Evolutionary conservation across 2,797 vertebrate species (phyloP), one percentile per base, ranked within the genome.

Genomic region (Sitta carolinensis): DNA sequence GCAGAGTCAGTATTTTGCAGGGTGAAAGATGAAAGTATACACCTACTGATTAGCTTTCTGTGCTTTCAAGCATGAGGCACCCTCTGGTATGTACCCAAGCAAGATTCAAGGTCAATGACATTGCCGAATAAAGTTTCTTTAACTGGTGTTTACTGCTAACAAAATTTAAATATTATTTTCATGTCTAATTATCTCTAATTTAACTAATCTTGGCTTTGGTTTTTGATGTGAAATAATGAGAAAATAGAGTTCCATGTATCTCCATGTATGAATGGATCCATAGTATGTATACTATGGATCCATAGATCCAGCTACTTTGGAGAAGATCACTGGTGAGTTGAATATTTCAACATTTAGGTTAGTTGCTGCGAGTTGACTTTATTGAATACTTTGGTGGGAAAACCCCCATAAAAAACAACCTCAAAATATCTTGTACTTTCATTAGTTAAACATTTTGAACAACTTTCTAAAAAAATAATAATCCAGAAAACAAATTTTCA

Each of bases 151-250:
- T 90, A 78, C 25, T 23, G 93, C 45, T 67, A 92, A 90, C 55
- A 87, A 79, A 95, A 88, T 1, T 21, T 13, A 96, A 96, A 87
- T 67, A 88, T 11, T 72, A 48, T 74, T 84, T 89, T 95, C 63
- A 54, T 70, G 34, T 62, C 19, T 93, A 72, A 96, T 86, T 70
- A 73, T 27, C 47, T 88, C 52, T 93, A 93, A 96, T 27, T 63
- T 79, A 93, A 80, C 42, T 96, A 94, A 95, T 48, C 25, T 16
- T 50, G 17, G 30, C 29, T 89, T 81, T 87, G 20, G 6, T 20
- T 66, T 91, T 84, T 87, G 42, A 73, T 23, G 23, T 45, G 67
- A 51, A 92, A 55, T 67, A 80, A 80, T 0, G 4, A 70, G 17
- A 18, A 76, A 85, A n/a, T 12, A 68, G 30, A 85, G 21, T 42